These are phyloP conservation scores for Drosophila tani DNA, from an alignment of 1,140 invertebrate species.

Conservation along the genomic window DNA sequence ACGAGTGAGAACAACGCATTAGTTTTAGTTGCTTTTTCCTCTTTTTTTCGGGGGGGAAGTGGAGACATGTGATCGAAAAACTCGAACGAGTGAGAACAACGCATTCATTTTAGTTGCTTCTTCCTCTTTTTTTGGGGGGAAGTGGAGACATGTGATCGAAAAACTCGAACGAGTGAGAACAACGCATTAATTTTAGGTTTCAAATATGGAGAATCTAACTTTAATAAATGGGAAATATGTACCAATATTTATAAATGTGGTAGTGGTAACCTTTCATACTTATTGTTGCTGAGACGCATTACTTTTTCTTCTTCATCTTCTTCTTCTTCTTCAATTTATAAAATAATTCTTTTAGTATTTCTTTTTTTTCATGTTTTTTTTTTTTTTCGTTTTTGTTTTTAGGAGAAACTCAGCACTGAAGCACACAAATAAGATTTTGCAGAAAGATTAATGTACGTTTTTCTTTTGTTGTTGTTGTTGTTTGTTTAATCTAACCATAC, in stretches of 20 bases:
- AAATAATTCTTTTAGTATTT: slow-evolving; percentile 55
- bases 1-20: slow-evolving; percentile 66
- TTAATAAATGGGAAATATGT: slow-evolving; percentile 77
- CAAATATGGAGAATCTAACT: slow-evolving; percentile 75
- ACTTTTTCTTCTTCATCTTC: not conserved
- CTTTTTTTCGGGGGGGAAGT: too few species aligned
- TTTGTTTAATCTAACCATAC: slow-evolving; percentile 79
- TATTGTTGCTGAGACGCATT: slow-evolving; percentile 25
- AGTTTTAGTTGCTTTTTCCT: slow-evolving; percentile 21
- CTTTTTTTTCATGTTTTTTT: not conserved
- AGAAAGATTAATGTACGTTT: slow-evolving; percentile 64
- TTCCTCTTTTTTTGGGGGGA: not conserved
- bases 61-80: too few species aligned
- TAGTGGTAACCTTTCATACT: slow-evolving; percentile 53
- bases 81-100: too few species aligned
- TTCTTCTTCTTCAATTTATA: slow-evolving; percentile 51
- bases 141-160: not conserved
- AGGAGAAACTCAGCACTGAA: slow-evolving; percentile 79
- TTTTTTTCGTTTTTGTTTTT: slow-evolving; percentile 33
- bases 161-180: slow-evolving; percentile 59
- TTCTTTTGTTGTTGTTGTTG: too few species aligned
- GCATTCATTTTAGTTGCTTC: too few species aligned
- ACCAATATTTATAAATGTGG: slow-evolving; percentile 60
- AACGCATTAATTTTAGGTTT: slow-evolving; percentile 68
- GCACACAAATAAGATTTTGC: slow-evolving; percentile 76